Evolutionary conservation across 2,113 vertebrate species (phyloP), one percentile per base, ranked within the genome.

Genomic region (Colaptes auratus): DNA sequence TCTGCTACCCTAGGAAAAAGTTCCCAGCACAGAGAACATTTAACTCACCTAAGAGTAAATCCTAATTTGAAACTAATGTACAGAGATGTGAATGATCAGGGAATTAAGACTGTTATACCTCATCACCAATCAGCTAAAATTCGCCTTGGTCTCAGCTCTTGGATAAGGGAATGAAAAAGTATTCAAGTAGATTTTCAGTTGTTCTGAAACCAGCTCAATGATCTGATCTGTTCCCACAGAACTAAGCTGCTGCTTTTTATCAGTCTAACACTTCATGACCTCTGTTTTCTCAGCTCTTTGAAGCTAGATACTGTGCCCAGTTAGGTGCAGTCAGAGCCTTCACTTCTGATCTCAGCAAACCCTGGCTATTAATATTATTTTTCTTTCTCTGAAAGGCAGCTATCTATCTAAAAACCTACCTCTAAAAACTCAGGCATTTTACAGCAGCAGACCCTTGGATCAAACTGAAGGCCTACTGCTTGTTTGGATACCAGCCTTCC

Each of bases 131-230:
- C 44, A 61, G 50, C 74, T 71, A 11, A 48, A 90, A 72, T 15
- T 44, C 67, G 9, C 23, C 10, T 70, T 19, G 9, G 28, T 79
- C 60, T 91, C 67, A 30, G 21, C 27, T 87, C 61, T 78, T 90
- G 2, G 0, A 42, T 59, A 63, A 64, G 13, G 70, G 52, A 84
- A 90, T 12, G 33, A 65, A 87, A 87, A 79, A 35, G 55, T 31
- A 23, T 55, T 79, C 63, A 69, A 80, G 63, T 18, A 79, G 46
- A 89, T 84, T 78, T 91, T 65, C 39, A 42, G 53, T 56, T 82
- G 70, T 64, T 89, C 78, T 67, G 87, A 93, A 93, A 92, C 86
- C 87, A 92, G 33, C 48, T 86, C 75, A 75, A 19, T 7, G 50
- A 73, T 69, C 90, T 92, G 90, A 92, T 80, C 36, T 76, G 27